Evolutionary conservation across 2,888 invertebrate genomes (phyloP).

Genomic region (Andrena fulva): DNA sequence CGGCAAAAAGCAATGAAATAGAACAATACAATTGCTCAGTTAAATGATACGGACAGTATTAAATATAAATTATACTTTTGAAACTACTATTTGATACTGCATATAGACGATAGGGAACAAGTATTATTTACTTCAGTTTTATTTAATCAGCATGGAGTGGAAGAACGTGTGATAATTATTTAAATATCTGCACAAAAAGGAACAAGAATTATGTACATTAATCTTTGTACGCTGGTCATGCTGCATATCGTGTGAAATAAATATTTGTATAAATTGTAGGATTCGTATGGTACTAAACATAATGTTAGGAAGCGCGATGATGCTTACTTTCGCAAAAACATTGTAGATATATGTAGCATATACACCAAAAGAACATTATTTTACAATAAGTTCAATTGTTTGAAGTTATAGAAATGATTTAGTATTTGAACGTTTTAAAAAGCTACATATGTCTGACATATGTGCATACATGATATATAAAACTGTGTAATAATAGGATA

Average conservation of each 20-base stretch:
- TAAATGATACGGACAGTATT: not conserved
- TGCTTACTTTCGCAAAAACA: constrained; percentile 11
- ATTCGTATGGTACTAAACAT: constrained; percentile 38
- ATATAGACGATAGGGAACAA: not conserved
- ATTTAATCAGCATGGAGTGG: constrained; percentile 23
- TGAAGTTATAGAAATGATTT: constrained; percentile 9
- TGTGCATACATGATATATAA: not conserved
- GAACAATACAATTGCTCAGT: not conserved
- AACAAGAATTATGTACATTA: constrained; percentile 16
- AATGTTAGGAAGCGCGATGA: constrained; percentile 18
- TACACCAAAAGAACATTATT: not conserved
- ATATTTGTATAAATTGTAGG: constrained; percentile 36
- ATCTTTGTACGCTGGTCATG: constrained; percentile 6
- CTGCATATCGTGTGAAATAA: constrained; percentile 30
- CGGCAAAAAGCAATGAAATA: not conserved
- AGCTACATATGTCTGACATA: constrained; percentile 8
- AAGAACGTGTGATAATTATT: constrained; percentile 44
- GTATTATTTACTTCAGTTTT: constrained; percentile 32
- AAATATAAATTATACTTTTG: constrained; percentile 5
- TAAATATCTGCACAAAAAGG: constrained; percentile 48
- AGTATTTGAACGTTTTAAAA: not conserved
- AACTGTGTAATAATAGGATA: constrained; percentile 24
- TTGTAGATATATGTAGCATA: constrained; percentile 3
- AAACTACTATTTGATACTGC: not conserved
- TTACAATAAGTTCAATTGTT: constrained; percentile 7